phyloP scores from a whole-genome alignment of 1,140 invertebrate species.

The Andricus grossulariae region DNA sequence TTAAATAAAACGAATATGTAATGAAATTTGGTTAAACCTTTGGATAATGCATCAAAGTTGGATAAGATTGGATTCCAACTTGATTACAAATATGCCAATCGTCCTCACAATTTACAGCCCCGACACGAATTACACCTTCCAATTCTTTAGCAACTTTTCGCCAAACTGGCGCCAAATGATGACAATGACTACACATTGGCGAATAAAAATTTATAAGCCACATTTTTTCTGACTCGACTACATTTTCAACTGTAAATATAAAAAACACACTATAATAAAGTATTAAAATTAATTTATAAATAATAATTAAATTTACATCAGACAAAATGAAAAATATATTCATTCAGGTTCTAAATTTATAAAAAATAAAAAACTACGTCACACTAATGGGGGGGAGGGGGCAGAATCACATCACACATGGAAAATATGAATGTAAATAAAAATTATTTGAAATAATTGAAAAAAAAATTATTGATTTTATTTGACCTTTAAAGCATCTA shows the following conservation, averaged over 20 bases:
- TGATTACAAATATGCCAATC: conserved; percentile 83
- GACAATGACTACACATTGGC: conserved; percentile 90
- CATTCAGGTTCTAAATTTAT: background rate
- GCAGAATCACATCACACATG: too few relatives aligned
- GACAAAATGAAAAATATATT: background rate
- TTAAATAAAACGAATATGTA: background rate
- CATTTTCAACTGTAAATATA: conserved; percentile 76
- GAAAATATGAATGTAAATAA: too few relatives aligned
- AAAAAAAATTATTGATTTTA: too few relatives aligned
- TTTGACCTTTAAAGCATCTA: too few relatives aligned
- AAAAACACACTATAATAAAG: conserved; percentile 6
- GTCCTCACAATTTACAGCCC: conserved; percentile 90
- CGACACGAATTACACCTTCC: conserved; percentile 83
- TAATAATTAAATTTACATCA: background rate
- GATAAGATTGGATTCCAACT: conserved; percentile 82
- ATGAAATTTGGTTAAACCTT: conserved; percentile 48
- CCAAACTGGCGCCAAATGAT: conserved; percentile 87
- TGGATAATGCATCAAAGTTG: conserved; percentile 80
- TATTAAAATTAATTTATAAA: background rate
- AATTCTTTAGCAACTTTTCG: conserved; percentile 84
- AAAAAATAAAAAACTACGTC: background rate
- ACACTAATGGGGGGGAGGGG: too few relatives aligned
- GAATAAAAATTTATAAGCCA: conserved; percentile 94
- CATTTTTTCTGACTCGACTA: conserved; percentile 80
- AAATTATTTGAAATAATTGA: too few relatives aligned